These are phyloP conservation scores for Sceloporus tristichus DNA, from an alignment of 2,113 vertebrate species.

Conservation along the genomic window DNA sequence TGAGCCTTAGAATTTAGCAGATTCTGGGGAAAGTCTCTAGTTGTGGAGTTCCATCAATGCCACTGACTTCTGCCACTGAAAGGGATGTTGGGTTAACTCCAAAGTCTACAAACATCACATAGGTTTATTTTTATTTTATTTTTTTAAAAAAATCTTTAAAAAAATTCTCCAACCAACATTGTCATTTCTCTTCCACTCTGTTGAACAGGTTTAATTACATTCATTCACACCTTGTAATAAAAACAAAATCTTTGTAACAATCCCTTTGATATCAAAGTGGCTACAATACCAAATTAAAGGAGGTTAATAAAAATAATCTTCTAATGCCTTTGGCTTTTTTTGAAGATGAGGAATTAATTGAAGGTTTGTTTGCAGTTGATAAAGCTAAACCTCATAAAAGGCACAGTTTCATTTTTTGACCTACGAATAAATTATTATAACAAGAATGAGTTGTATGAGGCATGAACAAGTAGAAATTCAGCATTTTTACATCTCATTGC, in stretches of 20 bases:
- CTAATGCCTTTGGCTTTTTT: constrained; percentile 64
- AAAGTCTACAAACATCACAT: constrained; percentile 47
- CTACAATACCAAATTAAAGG: constrained; percentile 65
- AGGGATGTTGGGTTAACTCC: neutral
- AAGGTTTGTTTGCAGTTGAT: constrained; percentile 65
- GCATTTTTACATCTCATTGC: constrained; percentile 5
- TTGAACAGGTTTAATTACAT: constrained; percentile 66
- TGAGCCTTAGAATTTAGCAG: neutral
- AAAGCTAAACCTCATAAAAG: constrained; percentile 72
- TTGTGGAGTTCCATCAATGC: neutral
- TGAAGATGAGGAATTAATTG: constrained; percentile 69
- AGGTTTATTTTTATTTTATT: constrained; percentile 28
- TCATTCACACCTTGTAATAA: constrained; percentile 59
- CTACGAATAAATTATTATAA: constrained; percentile 73
- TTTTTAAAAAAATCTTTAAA: no score
- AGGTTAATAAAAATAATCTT: constrained; percentile 67
- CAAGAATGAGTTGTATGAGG: constrained; percentile 50
- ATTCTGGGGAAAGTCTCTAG: neutral
- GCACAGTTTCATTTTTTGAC: constrained; percentile 68
- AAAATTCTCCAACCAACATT: constrained; percentile 47
- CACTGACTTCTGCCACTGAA: neutral
- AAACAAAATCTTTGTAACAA: constrained; percentile 52
- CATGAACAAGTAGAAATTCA: constrained; percentile 1
- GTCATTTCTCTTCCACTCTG: constrained; percentile 51
- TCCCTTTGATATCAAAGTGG: constrained; percentile 59